Base-by-base conservation (phyloP, 2,113 vertebrate genomes). In the Odocoileus virginianus region DNA sequence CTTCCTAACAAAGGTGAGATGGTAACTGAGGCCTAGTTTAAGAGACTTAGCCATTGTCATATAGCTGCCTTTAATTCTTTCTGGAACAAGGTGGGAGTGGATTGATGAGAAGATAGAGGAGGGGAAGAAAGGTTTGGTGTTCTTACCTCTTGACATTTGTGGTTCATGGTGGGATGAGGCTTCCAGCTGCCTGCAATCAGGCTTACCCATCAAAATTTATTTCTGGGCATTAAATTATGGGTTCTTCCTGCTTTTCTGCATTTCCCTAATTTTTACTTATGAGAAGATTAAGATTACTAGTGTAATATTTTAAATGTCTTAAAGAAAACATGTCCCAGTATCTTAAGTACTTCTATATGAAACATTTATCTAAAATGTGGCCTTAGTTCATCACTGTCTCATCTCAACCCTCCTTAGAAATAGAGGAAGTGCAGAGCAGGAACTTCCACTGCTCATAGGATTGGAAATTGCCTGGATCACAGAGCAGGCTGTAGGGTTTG, bases 211-310 rank as follows among this genome's bases (percentile, higher is more conserved):
- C 2, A 5, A 23, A 15, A 11, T 27, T 45, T 21, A 3, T 23
- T 6, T 55, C 33, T 28, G 13, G 47, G 27, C 19, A 7, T 12
- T 79, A 12, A 43, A 19, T 19, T 12, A 10, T 9, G n/a, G 23
- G 4, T 21, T 88, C 52, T 85, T 93, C 2, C 10, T 54, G 7
- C 5, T 40, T 71, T 88, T n/a, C 23, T 57, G 0, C 23, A 19
- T 91, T 85, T 83, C n/a, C 36, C 17, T 55, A 55, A 47, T 92
- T 79, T 67, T 92, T 21, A 87, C 14, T 60, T 67, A 5, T 28
- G 17, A 7, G 10, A 27, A 54, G 54, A 84, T 60, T 54, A 87
- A 79, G 89, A 91, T 71, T 17, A 8, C 33, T 81, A 79, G 2
- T 50, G 16, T 33, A 83, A 10, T 89, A 30, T 74, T 61, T 54